Evolutionary conservation across 2,888 invertebrate species (phyloP).

Genomic region (Lasioglossum vierecki): DNA sequence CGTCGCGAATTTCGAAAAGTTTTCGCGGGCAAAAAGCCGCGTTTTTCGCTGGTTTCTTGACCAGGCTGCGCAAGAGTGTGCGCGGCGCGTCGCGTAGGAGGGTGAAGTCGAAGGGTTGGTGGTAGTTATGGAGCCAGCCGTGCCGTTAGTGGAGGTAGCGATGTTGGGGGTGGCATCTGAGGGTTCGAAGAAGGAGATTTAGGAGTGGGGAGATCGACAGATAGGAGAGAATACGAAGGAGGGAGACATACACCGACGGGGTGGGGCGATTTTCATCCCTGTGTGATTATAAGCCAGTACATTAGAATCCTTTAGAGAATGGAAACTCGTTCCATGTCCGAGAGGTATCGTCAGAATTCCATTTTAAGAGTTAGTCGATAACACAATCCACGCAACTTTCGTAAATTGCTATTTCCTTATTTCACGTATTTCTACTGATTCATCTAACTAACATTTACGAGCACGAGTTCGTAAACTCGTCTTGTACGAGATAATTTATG

Average conservation of each 20-base stretch:
- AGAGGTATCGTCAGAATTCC: constrained; percentile 32
- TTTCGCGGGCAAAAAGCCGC: constrained; percentile 78
- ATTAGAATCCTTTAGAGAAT: constrained; percentile 60
- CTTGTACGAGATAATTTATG: neutral
- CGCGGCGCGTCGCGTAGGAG: constrained; percentile 57
- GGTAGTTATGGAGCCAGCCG: constrained; percentile 58
- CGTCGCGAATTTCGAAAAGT: constrained; percentile 73
- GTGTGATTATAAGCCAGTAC: constrained; percentile 37
- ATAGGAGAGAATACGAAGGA: constrained; percentile 61
- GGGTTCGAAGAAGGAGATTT: constrained; percentile 64
- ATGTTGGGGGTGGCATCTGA: constrained; percentile 70
- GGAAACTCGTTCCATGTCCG: constrained; percentile 29
- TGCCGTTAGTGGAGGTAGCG: constrained; percentile 62
- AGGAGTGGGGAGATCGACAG: constrained; percentile 64
- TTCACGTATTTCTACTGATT: neutral
- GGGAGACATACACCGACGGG: constrained; percentile 35
- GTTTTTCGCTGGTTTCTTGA: constrained; percentile 75
- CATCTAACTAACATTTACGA: neutral
- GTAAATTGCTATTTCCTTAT: neutral
- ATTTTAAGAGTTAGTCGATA: constrained; percentile 37
- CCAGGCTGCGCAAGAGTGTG: constrained; percentile 64
- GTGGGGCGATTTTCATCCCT: constrained; percentile 55
- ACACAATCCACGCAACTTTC: neutral
- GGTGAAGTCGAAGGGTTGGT: constrained; percentile 61
- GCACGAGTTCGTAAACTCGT: neutral